phyloP scores from a whole-genome alignment of 2,797 vertebrate genomes.

The Lepus oiostolus region DNA sequence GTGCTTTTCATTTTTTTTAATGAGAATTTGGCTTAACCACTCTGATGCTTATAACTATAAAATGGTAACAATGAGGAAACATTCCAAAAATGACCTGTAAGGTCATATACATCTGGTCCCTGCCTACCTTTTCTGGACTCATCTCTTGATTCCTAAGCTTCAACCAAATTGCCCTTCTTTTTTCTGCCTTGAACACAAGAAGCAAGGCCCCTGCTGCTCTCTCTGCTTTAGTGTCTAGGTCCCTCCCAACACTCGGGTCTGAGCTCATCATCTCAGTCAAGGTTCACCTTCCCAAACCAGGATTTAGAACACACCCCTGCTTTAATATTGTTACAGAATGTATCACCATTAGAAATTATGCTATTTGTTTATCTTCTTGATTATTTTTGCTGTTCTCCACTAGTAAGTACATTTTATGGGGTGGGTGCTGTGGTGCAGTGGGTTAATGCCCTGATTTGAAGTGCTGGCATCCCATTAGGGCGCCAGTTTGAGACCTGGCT shows the following conservation, averaged over 20 bases:
- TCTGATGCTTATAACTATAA: neutral
- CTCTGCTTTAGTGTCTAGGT: neutral
- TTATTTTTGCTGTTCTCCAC: constrained; percentile 31
- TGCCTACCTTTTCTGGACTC: neutral
- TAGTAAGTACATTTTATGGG: neutral
- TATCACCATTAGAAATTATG: neutral
- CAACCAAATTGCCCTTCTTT: neutral
- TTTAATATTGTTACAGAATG: neutral
- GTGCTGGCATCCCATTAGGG: no score
- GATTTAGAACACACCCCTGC: neutral
- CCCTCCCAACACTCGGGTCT: neutral
- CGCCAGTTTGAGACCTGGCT: no score
- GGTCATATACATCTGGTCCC: neutral
- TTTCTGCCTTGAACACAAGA: neutral
- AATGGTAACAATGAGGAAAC: neutral
- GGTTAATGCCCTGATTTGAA: no score
- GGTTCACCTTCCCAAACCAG: neutral
- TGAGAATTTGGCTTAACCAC: constrained; percentile 11
- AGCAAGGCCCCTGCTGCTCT: neutral
- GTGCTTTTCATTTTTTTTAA: neutral
- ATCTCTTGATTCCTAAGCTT: neutral
- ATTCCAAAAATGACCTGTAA: neutral
- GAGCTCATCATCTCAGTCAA: neutral
- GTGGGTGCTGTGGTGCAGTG: no score
- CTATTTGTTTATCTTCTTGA: neutral